Conservation (phyloP, 1,140 invertebrate species). For the Zaprionus vittiger region DNA sequence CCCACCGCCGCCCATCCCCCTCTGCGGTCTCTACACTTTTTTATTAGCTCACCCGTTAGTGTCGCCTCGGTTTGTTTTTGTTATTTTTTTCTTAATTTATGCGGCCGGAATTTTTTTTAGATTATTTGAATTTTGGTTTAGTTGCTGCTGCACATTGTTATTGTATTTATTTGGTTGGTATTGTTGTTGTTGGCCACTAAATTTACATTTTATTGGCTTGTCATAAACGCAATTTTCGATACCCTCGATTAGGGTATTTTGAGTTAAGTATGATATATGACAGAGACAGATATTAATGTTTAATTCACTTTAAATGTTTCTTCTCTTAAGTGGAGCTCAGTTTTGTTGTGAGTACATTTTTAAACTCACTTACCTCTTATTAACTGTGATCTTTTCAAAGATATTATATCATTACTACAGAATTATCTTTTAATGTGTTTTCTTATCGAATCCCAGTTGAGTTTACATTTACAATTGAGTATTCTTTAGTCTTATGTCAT, state of each 20-base stretch:
- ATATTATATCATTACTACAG: too few species aligned
- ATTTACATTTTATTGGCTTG: conserved; percentile 78
- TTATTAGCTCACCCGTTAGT: conserved; percentile 35
- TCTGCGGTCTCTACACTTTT: neutral
- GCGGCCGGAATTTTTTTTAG: conserved; percentile 63
- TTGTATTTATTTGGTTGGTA: conserved; percentile 52
- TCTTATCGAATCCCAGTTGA: neutral
- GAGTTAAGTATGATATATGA: neutral
- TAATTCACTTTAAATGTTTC: neutral
- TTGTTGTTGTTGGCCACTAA: conserved; percentile 47
- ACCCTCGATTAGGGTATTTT: neutral
- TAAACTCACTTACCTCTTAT: too few species aligned
- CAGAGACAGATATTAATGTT: neutral
- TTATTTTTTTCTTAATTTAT: conserved; percentile 55
- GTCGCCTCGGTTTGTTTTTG: conserved; percentile 48
- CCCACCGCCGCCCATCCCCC: neutral
- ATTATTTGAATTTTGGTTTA: conserved; percentile 55
- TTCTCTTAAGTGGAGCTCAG: neutral
- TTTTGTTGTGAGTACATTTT: too few species aligned
- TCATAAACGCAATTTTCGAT: conserved; percentile 26
- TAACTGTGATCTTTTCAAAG: too few species aligned
- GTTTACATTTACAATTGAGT: neutral
- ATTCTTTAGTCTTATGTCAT: too few species aligned
- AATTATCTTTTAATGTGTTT: neutral
- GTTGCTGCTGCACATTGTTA: conserved; percentile 31